phyloP scores from a whole-genome alignment of 1,140 invertebrate species.

The Drosophila insularis region DNA sequence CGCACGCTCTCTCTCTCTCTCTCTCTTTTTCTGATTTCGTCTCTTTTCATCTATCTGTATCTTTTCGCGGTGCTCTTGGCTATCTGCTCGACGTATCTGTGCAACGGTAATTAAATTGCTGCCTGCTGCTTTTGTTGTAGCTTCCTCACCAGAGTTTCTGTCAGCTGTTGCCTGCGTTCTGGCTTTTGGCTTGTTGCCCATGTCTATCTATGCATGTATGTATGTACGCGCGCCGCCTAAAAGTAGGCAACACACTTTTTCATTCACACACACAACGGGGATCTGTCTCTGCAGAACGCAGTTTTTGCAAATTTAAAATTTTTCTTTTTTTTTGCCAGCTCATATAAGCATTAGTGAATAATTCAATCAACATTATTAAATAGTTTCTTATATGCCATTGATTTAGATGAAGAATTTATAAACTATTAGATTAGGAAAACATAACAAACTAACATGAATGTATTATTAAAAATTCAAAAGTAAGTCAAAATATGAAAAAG shows the following conservation, averaged over 20 bases:
- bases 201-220: not conserved
- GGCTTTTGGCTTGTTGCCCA: conserved; percentile 4
- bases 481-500: too few relatives aligned
- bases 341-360: too few relatives aligned
- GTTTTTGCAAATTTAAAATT: too few relatives aligned
- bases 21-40: not conserved
- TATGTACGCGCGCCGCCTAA: conserved; percentile 34
- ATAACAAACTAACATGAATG: too few relatives aligned
- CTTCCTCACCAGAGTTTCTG: conserved; percentile 15
- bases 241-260: conserved; percentile 55
- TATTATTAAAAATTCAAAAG: too few relatives aligned
- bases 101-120: conserved; percentile 75
- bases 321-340: too few relatives aligned
- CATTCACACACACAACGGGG: not conserved
- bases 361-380: too few relatives aligned
- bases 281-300: not conserved
- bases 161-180: not conserved
- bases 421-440: too few relatives aligned
- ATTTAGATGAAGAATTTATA: too few relatives aligned
- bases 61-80: conserved; percentile 16
- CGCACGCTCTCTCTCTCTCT: not conserved
- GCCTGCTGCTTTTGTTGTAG: conserved; percentile 57
- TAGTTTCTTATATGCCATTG: too few relatives aligned
- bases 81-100: conserved; percentile 41
- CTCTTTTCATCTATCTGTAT: not conserved